Base-by-base conservation (phyloP, 2,797 vertebrate genomes). In the Rhyacichthys aspro region DNA sequence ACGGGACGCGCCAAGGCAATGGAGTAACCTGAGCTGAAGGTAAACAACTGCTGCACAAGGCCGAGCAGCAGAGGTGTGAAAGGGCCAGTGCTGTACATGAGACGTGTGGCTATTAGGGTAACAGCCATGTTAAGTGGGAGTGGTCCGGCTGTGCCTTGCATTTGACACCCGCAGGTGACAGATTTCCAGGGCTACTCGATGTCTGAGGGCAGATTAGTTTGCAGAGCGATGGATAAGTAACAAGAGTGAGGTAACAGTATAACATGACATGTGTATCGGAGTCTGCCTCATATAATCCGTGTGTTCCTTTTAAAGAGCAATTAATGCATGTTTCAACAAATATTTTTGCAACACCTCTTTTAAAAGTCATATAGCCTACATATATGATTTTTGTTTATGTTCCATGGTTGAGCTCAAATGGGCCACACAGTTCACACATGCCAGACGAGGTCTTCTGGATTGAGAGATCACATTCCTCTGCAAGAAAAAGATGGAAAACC, bases 151-250 rank as follows among this genome's bases (percentile, higher is more conserved):
- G 14, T 0, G 53, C 55, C 49, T 33, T 46, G 54, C 59, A 83
- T 83, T 80, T 74, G 82, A 83, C 81, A 90, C 82, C 72, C 67
- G 47, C 59, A 53, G 76, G 75, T 78, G 76, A 86, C 74, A 80
- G 76, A 78, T 70, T 67, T 79, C 70, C 78, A 78, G 56, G 63
- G 57, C 61, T 18, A 19, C 63, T 63, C 41, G 7, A 50, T 60
- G 73, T 81, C 68, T 17, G 3, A 56, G 37, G 59, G 48, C 45
- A 70, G 78, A 82, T 88, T 69, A 49, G 61, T 79, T 87, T 57
- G 67, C 17, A 0, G 23, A 19, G 49, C 61, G 67, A 60, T 16
- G 14, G 52, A 70, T 34, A 33, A 61, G 54, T 61, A 56, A 80
- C 65, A 62, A 66, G 46, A 46, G 43, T 32, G 44, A 56, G 41